These are phyloP conservation scores for Samia ricini DNA, from an alignment of 1,140 invertebrate genomes.

Conservation along the genomic window DNA sequence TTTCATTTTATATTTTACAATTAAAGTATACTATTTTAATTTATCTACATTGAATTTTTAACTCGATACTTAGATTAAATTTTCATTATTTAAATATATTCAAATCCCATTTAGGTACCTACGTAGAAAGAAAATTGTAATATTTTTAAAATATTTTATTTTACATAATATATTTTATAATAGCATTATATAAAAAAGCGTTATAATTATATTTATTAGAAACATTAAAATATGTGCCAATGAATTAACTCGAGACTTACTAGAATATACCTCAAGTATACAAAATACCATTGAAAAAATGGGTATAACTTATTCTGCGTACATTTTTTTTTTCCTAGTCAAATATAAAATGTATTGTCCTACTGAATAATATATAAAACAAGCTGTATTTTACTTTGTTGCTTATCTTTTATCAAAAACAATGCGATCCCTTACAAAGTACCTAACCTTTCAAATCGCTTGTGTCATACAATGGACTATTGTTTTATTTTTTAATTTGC, in stretches of 20 bases:
- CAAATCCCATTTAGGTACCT: no score
- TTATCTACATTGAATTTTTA: no score
- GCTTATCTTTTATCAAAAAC: neutral
- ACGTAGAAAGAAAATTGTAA: no score
- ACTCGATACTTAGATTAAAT: no score
- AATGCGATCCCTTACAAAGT: neutral
- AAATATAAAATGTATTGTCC: slow-evolving; percentile 1
- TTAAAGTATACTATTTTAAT: no score
- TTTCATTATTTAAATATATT: no score
- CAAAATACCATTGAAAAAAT: neutral
- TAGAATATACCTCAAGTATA: neutral
- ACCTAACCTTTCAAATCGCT: neutral
- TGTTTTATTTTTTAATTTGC: neutral
- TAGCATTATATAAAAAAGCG: neutral
- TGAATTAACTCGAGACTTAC: slow-evolving; percentile 24
- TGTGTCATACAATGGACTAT: neutral
- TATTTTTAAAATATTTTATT: no score
- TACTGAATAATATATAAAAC: neutral
- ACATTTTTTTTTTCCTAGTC: neutral
- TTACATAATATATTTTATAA: neutral
- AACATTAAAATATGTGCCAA: slow-evolving; percentile 19
- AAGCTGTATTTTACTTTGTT: neutral
- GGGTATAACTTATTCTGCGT: neutral
- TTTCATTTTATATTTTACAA: no score
- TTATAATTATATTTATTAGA: neutral